Percentiles rank a stretch among this genome's conserved stretches.
Evolutionary conservation across 2,888 invertebrate genomes (phyloP).

Genomic region (Litoditis marina): DNA sequence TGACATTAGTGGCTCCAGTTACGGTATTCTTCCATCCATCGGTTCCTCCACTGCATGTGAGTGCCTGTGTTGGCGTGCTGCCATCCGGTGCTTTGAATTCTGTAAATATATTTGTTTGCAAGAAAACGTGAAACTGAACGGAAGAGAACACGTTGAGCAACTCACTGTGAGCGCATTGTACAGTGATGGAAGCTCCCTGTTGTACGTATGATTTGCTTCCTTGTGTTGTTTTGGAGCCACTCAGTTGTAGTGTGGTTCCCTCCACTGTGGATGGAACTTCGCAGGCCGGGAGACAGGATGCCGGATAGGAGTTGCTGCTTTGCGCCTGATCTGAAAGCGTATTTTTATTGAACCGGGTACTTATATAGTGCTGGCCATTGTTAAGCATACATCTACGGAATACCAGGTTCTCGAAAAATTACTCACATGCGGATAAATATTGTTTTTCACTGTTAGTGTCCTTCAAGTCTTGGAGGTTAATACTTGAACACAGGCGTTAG

Average conservation of each 20-base stretch:
- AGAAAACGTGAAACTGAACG: too few species aligned
- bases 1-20: background rate
- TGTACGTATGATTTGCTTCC: background rate
- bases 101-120: background rate
- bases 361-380: too few species aligned
- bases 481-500: too few species aligned
- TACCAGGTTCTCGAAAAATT: background rate
- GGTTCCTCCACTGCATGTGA: background rate
- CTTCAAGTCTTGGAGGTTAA: too few species aligned
- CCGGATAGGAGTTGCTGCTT: background rate
- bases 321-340: too few species aligned
- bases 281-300: background rate
- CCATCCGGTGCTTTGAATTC: background rate
- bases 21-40: background rate
- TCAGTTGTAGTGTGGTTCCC: background rate
- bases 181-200: background rate
- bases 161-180: background rate
- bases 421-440: too few species aligned
- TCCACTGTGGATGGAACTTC: background rate
- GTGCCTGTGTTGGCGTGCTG: background rate
- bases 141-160: too few species aligned
- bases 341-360: too few species aligned
- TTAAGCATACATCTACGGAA: too few species aligned
- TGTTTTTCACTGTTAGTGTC: too few species aligned
- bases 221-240: background rate